Percentiles rank a stretch among this genome's conserved stretches.
phyloP scores from a whole-genome alignment of 2,113 vertebrate species.

The Gymnorhina tibicen region DNA sequence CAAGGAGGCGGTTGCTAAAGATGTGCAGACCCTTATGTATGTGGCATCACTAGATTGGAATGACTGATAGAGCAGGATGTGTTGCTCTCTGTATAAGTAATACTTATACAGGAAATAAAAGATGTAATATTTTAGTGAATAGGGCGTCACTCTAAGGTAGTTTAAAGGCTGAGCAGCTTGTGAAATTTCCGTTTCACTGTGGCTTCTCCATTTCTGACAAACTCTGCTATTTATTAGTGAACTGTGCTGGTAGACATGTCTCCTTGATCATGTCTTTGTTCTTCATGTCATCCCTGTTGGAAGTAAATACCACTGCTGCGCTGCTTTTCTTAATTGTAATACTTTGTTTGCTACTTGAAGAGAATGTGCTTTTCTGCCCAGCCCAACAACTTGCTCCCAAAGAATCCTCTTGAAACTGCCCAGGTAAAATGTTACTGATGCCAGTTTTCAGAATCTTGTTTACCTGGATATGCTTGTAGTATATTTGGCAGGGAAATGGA shows the following conservation, averaged over 20 bases:
- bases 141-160: background rate
- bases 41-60: background rate
- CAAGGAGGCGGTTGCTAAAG: background rate
- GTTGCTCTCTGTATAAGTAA: background rate
- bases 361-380: background rate
- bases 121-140: background rate
- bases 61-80: background rate
- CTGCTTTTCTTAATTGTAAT: background rate
- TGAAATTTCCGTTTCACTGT: background rate
- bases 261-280: background rate
- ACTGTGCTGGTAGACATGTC: background rate
- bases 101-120: background rate
- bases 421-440: background rate
- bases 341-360: background rate
- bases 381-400: background rate
- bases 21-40: background rate
- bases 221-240: background rate
- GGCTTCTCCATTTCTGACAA: background rate
- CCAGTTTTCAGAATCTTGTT: background rate
- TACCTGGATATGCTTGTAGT: background rate
- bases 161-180: background rate
- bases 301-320: background rate
- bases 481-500: background rate
- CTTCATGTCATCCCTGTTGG: background rate
- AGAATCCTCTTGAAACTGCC: background rate